Evolutionary conservation across 2,797 vertebrate genomes (phyloP), one percentile per base, ranked within the genome.

Genomic region (Crenichthys baileyi): DNA sequence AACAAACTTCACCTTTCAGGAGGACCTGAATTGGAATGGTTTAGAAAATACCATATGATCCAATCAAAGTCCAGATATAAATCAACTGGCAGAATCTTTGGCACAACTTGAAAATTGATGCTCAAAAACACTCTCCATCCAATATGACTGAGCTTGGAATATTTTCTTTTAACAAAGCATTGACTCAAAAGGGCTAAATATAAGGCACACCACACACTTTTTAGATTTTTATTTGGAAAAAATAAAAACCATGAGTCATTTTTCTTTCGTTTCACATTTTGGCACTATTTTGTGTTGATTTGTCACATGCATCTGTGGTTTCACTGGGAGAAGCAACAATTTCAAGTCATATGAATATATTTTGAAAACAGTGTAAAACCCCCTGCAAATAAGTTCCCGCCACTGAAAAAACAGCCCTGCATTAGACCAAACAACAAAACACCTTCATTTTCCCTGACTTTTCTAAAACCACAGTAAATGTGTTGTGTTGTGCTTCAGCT

Each of bases 381-480:
- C 76, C 22, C 9, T 20, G 15, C 12, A 58, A 63, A 48, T 82
- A 79, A 71, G 29, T 73, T 74, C 77, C 74, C 2, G 50, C 36
- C n/a, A 24, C 56, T n/a, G 8, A 70, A 58, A 86, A 36, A 77
- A 79, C 58, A 82, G 77, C 73, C 70, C 36, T 73, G 26, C 0
- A 1, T 75, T 58, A 46, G n/a, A 55, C 24, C 36, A 53, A 70
- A 78, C 36, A 78, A 55, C 63, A 73, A 1, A 81, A 24, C 31
- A 4, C 0, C n/a, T 53, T 44, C 7, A 51, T 77, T 80, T 82
- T 63, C n/a, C 48, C 44, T 79, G 68, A 50, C 71, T 72, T 48
- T 41, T 51, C 51, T 87, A 58, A 75, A 84, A 83, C 70, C 67
- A 79, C 70, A 83, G 72, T 82, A 78, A 89, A 82, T 73, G 83